phyloP scores from a whole-genome alignment of 92 coral and sea anemone genomes.

The Epizoanthus stellaris region DNA sequence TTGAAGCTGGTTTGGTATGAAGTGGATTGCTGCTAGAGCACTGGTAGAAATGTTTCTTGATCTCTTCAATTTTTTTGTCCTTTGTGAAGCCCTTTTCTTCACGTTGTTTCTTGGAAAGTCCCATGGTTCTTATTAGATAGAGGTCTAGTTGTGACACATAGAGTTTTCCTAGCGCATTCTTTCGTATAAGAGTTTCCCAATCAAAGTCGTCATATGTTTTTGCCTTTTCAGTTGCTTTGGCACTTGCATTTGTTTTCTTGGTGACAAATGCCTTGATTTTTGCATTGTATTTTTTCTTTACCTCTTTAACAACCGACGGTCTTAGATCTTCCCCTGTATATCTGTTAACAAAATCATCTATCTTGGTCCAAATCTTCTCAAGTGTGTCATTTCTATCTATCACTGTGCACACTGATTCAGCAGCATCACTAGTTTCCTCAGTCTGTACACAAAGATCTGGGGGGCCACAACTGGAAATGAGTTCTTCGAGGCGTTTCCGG shows the following conservation, averaged over 20 bases:
- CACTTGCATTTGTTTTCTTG: neutral
- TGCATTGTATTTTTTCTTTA: neutral
- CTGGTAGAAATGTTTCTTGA: constrained; percentile 47
- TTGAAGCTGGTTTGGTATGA: no score
- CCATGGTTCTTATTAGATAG: constrained; percentile 33
- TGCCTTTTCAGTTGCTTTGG: constrained; percentile 3
- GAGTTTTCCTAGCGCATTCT: neutral
- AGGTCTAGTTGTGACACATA: constrained; percentile 33
- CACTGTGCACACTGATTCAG: no score
- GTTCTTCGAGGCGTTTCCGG: constrained; percentile 7
- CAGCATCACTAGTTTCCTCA: no score
- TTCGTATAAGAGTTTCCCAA: neutral
- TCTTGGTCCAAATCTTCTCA: neutral
- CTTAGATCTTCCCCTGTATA: constrained; percentile 10
- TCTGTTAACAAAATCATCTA: constrained; percentile 18
- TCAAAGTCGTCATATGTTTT: constrained; percentile 21
- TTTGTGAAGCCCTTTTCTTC: constrained; percentile 57
- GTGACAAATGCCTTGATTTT: neutral
- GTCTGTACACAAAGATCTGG: no score
- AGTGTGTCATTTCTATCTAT: constrained; percentile 1
- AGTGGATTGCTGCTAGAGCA: no score
- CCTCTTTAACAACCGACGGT: neutral
- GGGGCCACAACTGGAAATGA: neutral
- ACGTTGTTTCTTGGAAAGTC: constrained; percentile 44
- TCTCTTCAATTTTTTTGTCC: constrained; percentile 22